Evolutionary conservation across 2,113 vertebrate species (phyloP).

Genomic region (Chunga burmeisteri): DNA sequence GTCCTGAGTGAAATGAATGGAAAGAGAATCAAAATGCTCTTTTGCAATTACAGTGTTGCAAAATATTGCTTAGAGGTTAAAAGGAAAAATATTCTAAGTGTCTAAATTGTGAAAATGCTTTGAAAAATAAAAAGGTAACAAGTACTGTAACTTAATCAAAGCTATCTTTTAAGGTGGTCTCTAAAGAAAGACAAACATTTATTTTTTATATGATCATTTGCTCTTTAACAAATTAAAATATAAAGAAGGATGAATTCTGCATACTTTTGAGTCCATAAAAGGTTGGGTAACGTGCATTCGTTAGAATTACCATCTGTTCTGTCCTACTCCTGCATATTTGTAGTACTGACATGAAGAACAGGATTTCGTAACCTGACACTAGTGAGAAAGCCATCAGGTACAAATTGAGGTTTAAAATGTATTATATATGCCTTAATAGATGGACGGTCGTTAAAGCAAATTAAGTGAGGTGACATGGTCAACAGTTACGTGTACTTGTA

Average conservation of each 20-base stretch:
- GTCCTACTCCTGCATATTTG: neutral
- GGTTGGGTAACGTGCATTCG: neutral
- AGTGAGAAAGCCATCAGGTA: neutral
- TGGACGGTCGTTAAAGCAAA: rapidly evolving
- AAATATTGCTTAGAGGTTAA: neutral
- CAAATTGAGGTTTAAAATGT: neutral
- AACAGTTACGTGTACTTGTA: neutral
- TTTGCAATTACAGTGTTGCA: neutral
- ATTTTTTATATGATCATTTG: neutral
- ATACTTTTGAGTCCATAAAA: neutral
- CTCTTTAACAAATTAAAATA: neutral
- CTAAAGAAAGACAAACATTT: neutral
- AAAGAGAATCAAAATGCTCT: neutral
- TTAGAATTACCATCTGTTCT: neutral
- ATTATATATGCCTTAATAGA: neutral
- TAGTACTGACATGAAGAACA: neutral
- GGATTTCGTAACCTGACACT: neutral
- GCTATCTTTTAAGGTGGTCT: neutral
- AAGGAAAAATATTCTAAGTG: neutral
- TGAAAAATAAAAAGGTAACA: neutral
- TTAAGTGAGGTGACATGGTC: rapidly evolving
- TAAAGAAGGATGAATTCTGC: neutral
- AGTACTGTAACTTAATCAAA: neutral
- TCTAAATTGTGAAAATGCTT: neutral
- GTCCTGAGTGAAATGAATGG: neutral